These are phyloP conservation scores for Blastobasis adustella DNA, from an alignment of 2,888 invertebrate species.

Conservation along the genomic window DNA sequence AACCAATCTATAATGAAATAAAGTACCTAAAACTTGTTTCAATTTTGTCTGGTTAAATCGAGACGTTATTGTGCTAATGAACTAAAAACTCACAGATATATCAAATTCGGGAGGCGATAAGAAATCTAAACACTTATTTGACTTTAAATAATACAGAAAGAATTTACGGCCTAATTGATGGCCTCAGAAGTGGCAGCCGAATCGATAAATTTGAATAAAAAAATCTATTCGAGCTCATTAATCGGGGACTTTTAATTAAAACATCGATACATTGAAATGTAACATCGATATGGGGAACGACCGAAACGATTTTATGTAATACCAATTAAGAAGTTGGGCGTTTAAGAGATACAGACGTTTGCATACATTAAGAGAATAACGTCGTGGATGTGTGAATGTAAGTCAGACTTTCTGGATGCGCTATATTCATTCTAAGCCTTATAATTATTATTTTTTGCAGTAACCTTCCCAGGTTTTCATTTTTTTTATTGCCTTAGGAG, in stretches of 20 bases:
- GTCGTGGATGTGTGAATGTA: constrained; percentile 3
- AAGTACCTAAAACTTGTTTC: too few species aligned
- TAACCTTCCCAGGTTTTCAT: background rate
- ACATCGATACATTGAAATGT: constrained; percentile 30
- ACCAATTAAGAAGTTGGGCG: constrained; percentile 29
- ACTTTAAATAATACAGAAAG: too few species aligned
- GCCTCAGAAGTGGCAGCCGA: too few species aligned
- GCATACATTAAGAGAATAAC: constrained; percentile 16
- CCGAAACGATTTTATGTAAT: constrained; percentile 22
- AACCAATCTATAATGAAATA: too few species aligned
- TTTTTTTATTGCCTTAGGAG: background rate
- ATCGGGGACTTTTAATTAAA: constrained; percentile 18
- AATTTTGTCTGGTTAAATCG: too few species aligned
- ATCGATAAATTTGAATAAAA: too few species aligned
- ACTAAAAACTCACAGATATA: too few species aligned
- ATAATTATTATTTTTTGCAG: background rate
- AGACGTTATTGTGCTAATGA: too few species aligned
- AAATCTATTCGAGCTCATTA: too few species aligned
- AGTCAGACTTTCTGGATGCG: background rate
- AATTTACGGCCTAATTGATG: too few species aligned
- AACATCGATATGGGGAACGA: constrained; percentile 31
- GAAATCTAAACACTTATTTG: too few species aligned
- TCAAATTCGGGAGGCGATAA: too few species aligned
- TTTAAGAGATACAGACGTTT: constrained; percentile 19
- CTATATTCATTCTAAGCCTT: background rate